Evolutionary conservation across 2,113 vertebrate species (phyloP).

Genomic region (Hippocampus barbouri): DNA sequence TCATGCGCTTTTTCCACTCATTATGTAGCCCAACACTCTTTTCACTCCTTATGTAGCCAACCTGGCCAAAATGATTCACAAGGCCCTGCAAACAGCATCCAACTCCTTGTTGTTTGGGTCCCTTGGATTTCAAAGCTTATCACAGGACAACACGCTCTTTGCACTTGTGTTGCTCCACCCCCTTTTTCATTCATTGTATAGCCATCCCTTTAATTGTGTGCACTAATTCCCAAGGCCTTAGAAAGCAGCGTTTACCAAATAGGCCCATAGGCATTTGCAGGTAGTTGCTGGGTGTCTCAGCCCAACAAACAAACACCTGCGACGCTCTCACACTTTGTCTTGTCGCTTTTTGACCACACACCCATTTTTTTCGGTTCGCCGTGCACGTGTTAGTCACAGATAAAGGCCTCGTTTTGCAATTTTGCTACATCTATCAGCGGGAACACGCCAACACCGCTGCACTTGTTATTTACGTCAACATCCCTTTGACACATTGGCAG

Average conservation of each 20-base stretch:
- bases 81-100: not conserved
- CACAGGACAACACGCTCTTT: not conserved
- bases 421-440: constrained; percentile 17
- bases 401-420: constrained; percentile 32
- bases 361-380: not conserved
- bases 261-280: constrained; percentile 62
- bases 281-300: constrained; percentile 59
- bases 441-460: constrained; percentile 15
- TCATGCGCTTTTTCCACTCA: not conserved
- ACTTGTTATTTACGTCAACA: constrained; percentile 37
- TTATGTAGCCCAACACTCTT: not conserved
- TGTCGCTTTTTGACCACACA: not conserved
- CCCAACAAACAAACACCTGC: constrained; percentile 23
- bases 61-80: not conserved
- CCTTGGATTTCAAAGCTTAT: not conserved
- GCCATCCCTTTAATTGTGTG: not conserved
- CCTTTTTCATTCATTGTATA: not conserved
- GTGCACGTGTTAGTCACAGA: constrained; percentile 41
- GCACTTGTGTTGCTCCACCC: too few relatives aligned
- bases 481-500: constrained; percentile 31
- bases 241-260: constrained; percentile 22
- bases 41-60: not conserved
- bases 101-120: not conserved
- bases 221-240: not conserved
- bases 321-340: constrained; percentile 3